phyloP scores from a whole-genome alignment of 2,113 vertebrate species.

The Chloropsis cyanopogon region DNA sequence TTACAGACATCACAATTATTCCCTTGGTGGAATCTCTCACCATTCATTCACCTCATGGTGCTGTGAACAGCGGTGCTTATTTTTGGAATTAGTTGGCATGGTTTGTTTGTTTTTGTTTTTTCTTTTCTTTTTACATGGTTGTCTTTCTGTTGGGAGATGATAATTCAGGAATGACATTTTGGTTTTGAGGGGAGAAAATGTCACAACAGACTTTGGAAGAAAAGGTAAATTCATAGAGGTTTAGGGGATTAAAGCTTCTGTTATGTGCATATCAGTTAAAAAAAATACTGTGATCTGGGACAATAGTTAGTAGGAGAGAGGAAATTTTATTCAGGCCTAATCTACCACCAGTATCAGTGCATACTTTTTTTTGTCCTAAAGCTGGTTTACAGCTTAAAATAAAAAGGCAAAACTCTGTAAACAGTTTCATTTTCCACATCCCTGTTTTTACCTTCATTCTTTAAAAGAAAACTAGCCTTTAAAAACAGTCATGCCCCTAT shows the following conservation, averaged over 20 bases:
- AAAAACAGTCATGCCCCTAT: neutral
- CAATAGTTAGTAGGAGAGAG: neutral
- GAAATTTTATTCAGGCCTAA: neutral
- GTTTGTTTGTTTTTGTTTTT: neutral
- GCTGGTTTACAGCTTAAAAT: neutral
- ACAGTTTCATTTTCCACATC: neutral
- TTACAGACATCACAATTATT: conserved; percentile 46
- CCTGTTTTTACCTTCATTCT: neutral
- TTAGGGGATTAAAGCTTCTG: neutral
- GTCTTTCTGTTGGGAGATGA: conserved; percentile 11
- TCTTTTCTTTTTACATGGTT: neutral
- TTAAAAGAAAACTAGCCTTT: neutral
- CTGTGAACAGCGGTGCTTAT: neutral
- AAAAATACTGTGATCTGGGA: neutral
- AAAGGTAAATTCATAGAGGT: conserved; percentile 13
- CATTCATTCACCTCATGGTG: conserved; percentile 39
- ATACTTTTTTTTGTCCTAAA: neutral
- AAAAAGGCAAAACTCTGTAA: neutral
- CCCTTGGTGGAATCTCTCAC: conserved; percentile 71
- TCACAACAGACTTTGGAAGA: neutral
- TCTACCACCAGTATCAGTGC: neutral
- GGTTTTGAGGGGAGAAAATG: conserved; percentile 10
- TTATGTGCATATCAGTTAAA: neutral
- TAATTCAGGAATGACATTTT: conserved; percentile 37
- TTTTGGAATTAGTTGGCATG: conserved; percentile 28